A percentile compares a stretch with the other conserved stretches of the same genome.
Evolutionary conservation across 2,888 invertebrate genomes (phyloP).

Genomic region (Cotesia congregata): DNA sequence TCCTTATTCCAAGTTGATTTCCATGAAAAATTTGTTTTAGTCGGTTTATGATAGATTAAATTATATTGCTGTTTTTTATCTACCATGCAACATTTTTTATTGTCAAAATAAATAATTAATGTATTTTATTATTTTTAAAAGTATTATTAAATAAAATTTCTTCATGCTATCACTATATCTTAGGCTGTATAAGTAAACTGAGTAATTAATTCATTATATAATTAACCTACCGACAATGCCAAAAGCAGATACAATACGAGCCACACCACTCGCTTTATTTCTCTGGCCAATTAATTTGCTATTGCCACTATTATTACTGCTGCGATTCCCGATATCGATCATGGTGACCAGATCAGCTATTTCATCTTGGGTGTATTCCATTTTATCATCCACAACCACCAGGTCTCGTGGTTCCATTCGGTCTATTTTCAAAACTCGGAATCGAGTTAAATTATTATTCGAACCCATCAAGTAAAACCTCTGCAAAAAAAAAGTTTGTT

Average conservation of each 20-base stretch:
- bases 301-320: slow-evolving; percentile 61
- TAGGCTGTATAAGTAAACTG: too few relatives aligned
- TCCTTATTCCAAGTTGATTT: slow-evolving; percentile 63
- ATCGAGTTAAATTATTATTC: slow-evolving; percentile 91
- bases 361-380: slow-evolving; percentile 89
- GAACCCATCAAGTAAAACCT: slow-evolving; percentile 96
- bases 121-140: slow-evolving; percentile 14
- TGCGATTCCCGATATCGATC: slow-evolving; percentile 79
- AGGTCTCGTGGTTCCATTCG: slow-evolving; percentile 87
- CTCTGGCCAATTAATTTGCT: slow-evolving; percentile 69
- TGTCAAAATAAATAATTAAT: slow-evolving; percentile 15
- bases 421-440: slow-evolving; percentile 94
- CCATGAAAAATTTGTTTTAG: slow-evolving; percentile 63
- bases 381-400: slow-evolving; percentile 89
- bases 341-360: slow-evolving; percentile 87
- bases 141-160: too few relatives aligned
- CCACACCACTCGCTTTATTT: slow-evolving; percentile 73
- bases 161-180: too few relatives aligned
- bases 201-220: background rate
- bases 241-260: slow-evolving; percentile 90
- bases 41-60: slow-evolving; percentile 57
- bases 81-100: slow-evolving; percentile 41
- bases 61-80: slow-evolving; percentile 53
- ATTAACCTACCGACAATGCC: slow-evolving; percentile 85
- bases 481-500: slow-evolving; percentile 71